Conservation (phyloP, 2,113 vertebrate genomes). For the Trachemys scripta region DNA sequence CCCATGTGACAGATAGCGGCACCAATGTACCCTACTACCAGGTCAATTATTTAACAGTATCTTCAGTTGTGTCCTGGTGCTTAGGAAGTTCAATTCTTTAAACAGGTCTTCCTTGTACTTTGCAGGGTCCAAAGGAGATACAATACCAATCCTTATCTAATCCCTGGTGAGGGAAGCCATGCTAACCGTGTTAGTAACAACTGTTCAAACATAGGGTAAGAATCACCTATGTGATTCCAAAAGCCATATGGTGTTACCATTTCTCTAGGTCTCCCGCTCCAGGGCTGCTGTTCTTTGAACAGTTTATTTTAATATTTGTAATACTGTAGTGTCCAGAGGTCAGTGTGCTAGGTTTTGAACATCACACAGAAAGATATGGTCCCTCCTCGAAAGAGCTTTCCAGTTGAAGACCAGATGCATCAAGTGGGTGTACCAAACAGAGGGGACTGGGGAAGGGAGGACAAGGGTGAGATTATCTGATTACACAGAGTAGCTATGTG, state of each 20-base stretch:
- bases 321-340: background rate
- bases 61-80: background rate
- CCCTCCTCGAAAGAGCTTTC: too few relatives aligned
- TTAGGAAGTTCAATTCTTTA: background rate
- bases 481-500: conserved; percentile 30
- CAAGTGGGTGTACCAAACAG: background rate
- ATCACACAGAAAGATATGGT: conserved; percentile 1
- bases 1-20: background rate
- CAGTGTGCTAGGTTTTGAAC: background rate
- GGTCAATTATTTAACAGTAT: background rate
- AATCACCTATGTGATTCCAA: background rate
- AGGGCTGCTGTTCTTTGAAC: background rate
- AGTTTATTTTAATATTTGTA: too few relatives aligned
- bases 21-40: background rate
- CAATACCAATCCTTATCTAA: background rate
- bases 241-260: background rate
- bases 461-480: background rate
- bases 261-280: background rate
- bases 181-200: background rate
- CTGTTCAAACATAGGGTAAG: background rate
- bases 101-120: background rate
- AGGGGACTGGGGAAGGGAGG: background rate
- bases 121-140: background rate
- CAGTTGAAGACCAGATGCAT: conserved; percentile 34
- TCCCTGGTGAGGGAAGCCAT: background rate